phyloP scores from a whole-genome alignment of 2,797 vertebrate species.

The Caiman crocodilus region DNA sequence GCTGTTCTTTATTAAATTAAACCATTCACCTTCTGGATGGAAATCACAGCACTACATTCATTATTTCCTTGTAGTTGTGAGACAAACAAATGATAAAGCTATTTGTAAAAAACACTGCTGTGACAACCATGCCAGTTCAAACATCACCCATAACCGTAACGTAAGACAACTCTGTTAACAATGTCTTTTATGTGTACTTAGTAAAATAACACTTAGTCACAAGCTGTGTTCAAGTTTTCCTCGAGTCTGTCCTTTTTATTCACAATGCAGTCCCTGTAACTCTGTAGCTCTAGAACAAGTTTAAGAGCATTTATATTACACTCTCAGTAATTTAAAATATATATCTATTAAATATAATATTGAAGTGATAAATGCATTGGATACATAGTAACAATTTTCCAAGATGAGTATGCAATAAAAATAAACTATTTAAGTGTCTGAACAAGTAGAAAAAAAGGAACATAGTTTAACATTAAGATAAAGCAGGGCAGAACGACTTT shows the following conservation, averaged over 20 bases:
- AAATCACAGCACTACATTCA: background rate
- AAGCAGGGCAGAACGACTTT: background rate
- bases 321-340: background rate
- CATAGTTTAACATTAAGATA: background rate
- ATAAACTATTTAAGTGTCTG: background rate
- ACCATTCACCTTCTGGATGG: background rate
- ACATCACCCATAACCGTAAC: background rate
- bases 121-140: background rate
- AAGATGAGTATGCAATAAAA: too few species aligned
- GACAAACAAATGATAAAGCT: rapidly evolving
- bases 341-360: too few species aligned
- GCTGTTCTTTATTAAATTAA: background rate
- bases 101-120: rapidly evolving
- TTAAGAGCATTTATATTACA: background rate
- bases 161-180: rapidly evolving
- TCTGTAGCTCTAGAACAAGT: too few species aligned
- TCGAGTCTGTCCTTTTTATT: background rate
- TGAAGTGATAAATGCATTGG: too few species aligned
- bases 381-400: background rate
- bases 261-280: background rate
- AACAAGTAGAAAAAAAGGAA: background rate
- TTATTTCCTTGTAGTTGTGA: too few species aligned
- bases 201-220: background rate
- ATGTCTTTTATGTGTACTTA: background rate
- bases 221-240: background rate